Evolutionary conservation across 2,888 invertebrate genomes (phyloP).

Genomic region (Hydrotaea diabolus): DNA sequence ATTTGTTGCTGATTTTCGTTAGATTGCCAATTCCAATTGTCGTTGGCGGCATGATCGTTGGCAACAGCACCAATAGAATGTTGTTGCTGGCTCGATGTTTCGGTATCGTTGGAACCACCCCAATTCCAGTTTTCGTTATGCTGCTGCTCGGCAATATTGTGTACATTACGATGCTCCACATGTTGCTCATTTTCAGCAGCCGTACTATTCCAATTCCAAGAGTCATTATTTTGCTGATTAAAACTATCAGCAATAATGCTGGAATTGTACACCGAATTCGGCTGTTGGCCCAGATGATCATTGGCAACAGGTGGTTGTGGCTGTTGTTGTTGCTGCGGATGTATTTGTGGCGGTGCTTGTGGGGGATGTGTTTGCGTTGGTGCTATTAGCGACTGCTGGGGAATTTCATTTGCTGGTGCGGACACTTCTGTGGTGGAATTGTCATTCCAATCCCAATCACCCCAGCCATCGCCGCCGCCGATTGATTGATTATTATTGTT

Average conservation of each 20-base stretch:
- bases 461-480: slow-evolving; percentile 76
- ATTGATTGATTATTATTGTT: slow-evolving; percentile 59
- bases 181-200: slow-evolving; percentile 80
- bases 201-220: slow-evolving; percentile 84
- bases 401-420: slow-evolving; percentile 37
- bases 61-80: not conserved
- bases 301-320: slow-evolving; percentile 6
- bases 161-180: not conserved
- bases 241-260: slow-evolving; percentile 84
- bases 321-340: slow-evolving; percentile 44
- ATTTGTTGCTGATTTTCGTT: slow-evolving; percentile 54
- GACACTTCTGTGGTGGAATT: slow-evolving; percentile 63
- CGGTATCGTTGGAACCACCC: slow-evolving; percentile 81
- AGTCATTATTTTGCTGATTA: slow-evolving; percentile 76
- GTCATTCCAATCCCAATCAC: slow-evolving; percentile 79
- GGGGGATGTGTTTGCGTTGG: slow-evolving; percentile 30
- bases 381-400: slow-evolving; percentile 44
- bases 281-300: not conserved
- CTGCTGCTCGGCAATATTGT: not conserved
- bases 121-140: slow-evolving; percentile 83
- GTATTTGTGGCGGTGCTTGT: not conserved
- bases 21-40: slow-evolving; percentile 53
- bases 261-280: slow-evolving; percentile 55
- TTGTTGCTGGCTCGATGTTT: slow-evolving; percentile 37
- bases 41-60: slow-evolving; percentile 26